Percentiles rank a stretch among this genome's conserved stretches.
Evolutionary conservation across 2,888 invertebrate species (phyloP).

Genomic region (Iselma pallidipennis): DNA sequence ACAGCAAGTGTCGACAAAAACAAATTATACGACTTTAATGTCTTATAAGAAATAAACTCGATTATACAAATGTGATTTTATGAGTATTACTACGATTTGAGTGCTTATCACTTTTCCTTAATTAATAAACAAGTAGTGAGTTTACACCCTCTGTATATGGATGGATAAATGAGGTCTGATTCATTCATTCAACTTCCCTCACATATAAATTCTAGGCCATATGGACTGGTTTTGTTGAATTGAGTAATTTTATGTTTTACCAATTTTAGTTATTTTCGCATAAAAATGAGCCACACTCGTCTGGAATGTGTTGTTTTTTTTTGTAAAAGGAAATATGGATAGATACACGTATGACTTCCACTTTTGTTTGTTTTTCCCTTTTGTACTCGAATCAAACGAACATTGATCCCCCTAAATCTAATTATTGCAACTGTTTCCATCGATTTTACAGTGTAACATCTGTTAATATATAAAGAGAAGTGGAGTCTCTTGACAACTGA

Average conservation of each 20-base stretch:
- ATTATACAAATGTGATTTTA: too few relatives aligned
- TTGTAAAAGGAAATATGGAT: too few relatives aligned
- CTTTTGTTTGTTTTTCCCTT: conserved; percentile 2
- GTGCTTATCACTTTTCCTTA: too few relatives aligned
- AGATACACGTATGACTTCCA: not conserved
- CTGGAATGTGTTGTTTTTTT: too few relatives aligned
- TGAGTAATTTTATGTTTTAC: not conserved
- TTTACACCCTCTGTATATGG: not conserved
- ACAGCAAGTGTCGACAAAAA: too few relatives aligned
- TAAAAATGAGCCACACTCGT: not conserved
- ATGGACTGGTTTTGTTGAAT: not conserved
- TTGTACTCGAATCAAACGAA: not conserved
- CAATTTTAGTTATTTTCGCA: not conserved
- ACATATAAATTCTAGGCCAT: not conserved
- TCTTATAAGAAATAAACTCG: too few relatives aligned
- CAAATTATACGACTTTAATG: too few relatives aligned
- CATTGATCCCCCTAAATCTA: not conserved
- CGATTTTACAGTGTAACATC: not conserved
- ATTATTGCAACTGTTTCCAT: not conserved
- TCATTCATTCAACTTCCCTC: not conserved
- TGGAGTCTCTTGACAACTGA: not conserved
- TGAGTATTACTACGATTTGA: too few relatives aligned
- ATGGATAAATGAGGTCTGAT: not conserved
- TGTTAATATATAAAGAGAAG: not conserved
- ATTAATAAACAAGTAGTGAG: too few relatives aligned